Conservation (phyloP, 2,888 invertebrate species). For the Quadroppia sp. region DNA sequence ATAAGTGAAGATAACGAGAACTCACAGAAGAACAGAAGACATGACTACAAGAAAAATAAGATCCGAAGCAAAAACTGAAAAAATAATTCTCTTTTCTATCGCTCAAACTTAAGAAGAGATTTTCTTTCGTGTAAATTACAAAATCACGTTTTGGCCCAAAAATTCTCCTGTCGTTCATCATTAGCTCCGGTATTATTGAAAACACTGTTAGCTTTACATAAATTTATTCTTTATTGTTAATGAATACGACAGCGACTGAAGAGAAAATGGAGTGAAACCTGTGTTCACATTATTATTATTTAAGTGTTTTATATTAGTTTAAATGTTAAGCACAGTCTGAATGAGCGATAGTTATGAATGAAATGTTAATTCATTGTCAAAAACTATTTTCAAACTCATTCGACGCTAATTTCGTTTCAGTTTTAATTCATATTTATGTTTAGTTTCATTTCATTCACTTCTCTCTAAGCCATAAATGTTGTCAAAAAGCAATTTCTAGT, state of each 20-base stretch:
- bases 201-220: not conserved
- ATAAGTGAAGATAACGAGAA: not conserved
- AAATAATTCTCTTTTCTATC: not conserved
- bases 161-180: conserved; percentile 18
- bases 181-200: not conserved
- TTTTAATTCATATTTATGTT: not conserved
- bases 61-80: not conserved
- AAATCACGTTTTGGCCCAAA: conserved; percentile 4
- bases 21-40: not conserved
- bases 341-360: no score
- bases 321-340: no score
- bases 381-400: conserved; percentile 13
- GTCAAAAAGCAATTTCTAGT: conserved; percentile 17
- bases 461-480: not conserved
- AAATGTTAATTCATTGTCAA: not conserved
- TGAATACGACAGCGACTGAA: not conserved
- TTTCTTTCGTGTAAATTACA: conserved; percentile 35
- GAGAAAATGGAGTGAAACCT: not conserved
- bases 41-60: not conserved
- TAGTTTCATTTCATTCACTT: not conserved
- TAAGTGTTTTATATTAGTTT: no score
- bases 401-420: conserved; percentile 1
- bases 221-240: not conserved
- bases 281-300: not conserved
- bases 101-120: not conserved